phyloP scores from a whole-genome alignment of 2,113 vertebrate genomes.

The Muntiacus reevesi region DNA sequence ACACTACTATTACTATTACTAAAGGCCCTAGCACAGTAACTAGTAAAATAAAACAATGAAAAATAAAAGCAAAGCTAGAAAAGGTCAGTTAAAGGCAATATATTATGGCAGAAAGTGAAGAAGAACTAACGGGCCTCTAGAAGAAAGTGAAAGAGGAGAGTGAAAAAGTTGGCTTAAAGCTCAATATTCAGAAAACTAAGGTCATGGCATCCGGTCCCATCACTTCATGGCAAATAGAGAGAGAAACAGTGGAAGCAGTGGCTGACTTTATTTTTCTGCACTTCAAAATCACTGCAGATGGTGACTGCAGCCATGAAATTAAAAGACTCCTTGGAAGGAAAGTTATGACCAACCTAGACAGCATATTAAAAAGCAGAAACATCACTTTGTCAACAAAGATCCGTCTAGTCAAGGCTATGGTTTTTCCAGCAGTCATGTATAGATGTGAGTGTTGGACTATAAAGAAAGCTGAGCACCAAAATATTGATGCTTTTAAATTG shows the following conservation, averaged over 20 bases:
- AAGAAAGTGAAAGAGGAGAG: background rate
- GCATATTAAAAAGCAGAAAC: background rate
- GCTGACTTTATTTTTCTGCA: background rate
- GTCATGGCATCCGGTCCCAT: background rate
- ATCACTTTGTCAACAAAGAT: background rate
- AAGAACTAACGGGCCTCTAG: background rate
- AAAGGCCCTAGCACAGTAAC: background rate
- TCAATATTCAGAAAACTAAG: background rate
- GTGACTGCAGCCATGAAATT: background rate
- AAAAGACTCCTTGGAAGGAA: background rate
- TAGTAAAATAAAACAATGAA: background rate
- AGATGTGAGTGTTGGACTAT: background rate
- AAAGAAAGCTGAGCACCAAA: background rate
- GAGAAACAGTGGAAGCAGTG: background rate
- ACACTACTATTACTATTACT: background rate
- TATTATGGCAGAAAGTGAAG: background rate
- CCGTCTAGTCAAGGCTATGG: background rate
- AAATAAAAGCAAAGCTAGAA: background rate
- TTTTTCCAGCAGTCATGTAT: background rate
- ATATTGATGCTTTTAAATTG: background rate
- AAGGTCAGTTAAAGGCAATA: background rate
- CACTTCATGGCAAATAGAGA: background rate
- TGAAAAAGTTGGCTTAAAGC: background rate
- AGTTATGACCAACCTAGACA: background rate
- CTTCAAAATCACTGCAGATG: background rate